Percentiles rank a stretch among this genome's conserved stretches.
These are phyloP conservation scores for Nyleta sp. DNA, from an alignment of 2,888 invertebrate species.

Conservation along the genomic window DNA sequence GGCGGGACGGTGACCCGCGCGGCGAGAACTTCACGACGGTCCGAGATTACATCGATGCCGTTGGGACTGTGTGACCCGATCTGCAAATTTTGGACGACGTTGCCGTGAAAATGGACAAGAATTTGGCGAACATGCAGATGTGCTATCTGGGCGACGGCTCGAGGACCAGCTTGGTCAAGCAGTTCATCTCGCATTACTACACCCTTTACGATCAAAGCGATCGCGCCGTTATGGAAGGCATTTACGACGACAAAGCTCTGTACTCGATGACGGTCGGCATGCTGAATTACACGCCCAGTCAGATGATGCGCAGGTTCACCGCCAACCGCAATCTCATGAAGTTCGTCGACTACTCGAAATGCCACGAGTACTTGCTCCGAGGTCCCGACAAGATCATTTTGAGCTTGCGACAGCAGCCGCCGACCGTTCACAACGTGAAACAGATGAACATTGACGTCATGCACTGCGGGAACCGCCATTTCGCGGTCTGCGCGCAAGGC, in stretches of 20 bases:
- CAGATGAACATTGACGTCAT: slow-evolving; percentile 76
- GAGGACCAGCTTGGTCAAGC: slow-evolving; percentile 74
- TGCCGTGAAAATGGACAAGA: slow-evolving; percentile 73
- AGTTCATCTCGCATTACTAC: slow-evolving; percentile 78
- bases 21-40: no score
- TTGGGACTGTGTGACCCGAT: slow-evolving; percentile 75
- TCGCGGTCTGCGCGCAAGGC: slow-evolving; percentile 77
- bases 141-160: slow-evolving; percentile 74
- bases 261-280: slow-evolving; percentile 78
- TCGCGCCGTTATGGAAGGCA: slow-evolving; percentile 75
- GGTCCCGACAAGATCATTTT: slow-evolving; percentile 79
- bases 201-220: slow-evolving; percentile 79
- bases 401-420: slow-evolving; percentile 74
- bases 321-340: slow-evolving; percentile 78
- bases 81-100: slow-evolving; percentile 77
- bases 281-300: slow-evolving; percentile 74
- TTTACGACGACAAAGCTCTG: slow-evolving; percentile 77
- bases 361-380: slow-evolving; percentile 76
- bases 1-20: no score
- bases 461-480: slow-evolving; percentile 69
- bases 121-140: slow-evolving; percentile 69
- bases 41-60: slow-evolving; percentile 76
- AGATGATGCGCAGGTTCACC: slow-evolving; percentile 75
- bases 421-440: slow-evolving; percentile 76
- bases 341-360: slow-evolving; percentile 80